These are phyloP conservation scores for Mormyrus hasselquistii DNA, from an alignment of 2,797 vertebrate species.

Conservation along the genomic window DNA sequence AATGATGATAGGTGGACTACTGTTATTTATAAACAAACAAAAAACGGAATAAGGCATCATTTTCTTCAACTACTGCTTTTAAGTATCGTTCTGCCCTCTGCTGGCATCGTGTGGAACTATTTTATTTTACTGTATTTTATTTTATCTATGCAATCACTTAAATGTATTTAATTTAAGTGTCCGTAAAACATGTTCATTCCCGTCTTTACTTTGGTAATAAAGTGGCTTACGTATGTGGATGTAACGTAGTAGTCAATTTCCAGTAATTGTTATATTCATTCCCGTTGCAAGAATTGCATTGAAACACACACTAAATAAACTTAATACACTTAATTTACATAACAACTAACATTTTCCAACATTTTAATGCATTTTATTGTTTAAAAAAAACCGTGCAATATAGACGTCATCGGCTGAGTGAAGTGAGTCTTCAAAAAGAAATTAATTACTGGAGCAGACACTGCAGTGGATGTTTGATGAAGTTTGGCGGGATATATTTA, in stretches of 20 bases:
- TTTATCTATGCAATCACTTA: neutral
- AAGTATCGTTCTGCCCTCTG: constrained; percentile 77
- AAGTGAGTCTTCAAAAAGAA: neutral
- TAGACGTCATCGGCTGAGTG: neutral
- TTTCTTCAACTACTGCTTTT: constrained; percentile 14
- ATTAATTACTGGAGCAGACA: neutral
- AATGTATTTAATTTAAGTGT: neutral
- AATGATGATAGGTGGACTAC: neutral
- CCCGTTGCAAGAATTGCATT: neutral
- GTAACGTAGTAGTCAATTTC: neutral
- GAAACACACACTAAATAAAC: neutral
- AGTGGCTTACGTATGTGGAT: neutral
- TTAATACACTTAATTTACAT: neutral
- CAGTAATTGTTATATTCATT: neutral
- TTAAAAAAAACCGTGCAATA: neutral
- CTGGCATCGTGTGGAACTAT: constrained; percentile 58
- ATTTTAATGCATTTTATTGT: neutral
- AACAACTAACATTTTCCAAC: neutral
- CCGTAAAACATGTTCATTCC: neutral
- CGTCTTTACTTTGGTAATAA: neutral
- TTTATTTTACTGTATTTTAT: neutral
- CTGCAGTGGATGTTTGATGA: neutral
- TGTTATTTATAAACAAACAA: neutral
- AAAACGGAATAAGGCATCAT: constrained; percentile 22
- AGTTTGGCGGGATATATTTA: neutral